A percentile compares a stretch with the other conserved stretches of the same genome.
phyloP scores from a whole-genome alignment of 2,888 invertebrate genomes.

The Nephrotoma flavescens region DNA sequence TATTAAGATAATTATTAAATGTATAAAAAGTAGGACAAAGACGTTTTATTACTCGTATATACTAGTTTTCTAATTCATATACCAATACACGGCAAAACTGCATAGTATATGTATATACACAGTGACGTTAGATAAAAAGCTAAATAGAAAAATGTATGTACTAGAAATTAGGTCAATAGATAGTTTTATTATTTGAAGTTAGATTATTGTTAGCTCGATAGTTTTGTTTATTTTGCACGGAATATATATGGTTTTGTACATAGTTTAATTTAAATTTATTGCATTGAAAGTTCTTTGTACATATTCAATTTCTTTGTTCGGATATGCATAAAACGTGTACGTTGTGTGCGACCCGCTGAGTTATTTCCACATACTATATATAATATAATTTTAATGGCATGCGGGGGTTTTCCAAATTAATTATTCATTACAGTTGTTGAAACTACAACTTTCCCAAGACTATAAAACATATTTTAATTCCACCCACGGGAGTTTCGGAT shows the following conservation, averaged over 20 bases:
- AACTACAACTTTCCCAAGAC: neutral
- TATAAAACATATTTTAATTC: neutral
- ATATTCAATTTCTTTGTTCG: neutral
- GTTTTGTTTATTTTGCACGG: neutral
- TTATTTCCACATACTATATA: neutral
- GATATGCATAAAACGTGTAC: neutral
- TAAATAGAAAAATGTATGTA: neutral
- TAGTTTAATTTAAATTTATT: neutral
- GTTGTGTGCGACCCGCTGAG: neutral
- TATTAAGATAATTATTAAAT: neutral
- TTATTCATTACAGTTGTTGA: neutral
- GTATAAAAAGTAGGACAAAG: neutral
- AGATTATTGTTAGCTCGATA: neutral
- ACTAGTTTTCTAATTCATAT: neutral
- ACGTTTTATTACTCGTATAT: neutral
- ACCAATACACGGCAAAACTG: neutral
- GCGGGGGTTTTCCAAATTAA: neutral
- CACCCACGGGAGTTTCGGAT: neutral
- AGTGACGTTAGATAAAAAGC: neutral
- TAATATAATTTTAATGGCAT: neutral
- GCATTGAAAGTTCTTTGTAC: neutral
- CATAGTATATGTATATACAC: neutral
- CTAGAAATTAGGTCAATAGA: neutral
- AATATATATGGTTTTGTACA: neutral
- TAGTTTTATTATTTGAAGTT: neutral